Conservation (phyloP, 2,797 vertebrate species). For the Syncerus caffer region DNA sequence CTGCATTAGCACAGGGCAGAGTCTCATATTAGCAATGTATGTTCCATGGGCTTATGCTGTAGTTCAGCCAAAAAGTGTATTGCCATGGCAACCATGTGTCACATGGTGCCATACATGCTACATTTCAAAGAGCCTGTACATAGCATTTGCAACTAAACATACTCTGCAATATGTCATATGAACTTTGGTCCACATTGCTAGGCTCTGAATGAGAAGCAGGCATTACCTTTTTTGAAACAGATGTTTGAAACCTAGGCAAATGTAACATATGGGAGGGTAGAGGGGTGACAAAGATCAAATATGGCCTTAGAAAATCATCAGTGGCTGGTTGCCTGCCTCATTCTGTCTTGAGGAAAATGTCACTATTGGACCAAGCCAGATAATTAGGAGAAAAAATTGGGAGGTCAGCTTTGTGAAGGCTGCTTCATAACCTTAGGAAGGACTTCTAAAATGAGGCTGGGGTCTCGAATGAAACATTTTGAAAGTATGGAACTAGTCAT, state of each 20-base stretch:
- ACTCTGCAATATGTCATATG: conserved; percentile 72
- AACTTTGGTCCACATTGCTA: conserved; percentile 77
- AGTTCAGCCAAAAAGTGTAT: conserved; percentile 80
- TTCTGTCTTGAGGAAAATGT: neutral
- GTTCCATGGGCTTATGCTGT: conserved; percentile 80
- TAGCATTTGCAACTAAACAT: conserved; percentile 64
- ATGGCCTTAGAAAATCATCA: conserved; percentile 19
- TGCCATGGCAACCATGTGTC: conserved; percentile 81
- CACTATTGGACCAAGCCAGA: neutral
- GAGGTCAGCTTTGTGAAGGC: neutral
- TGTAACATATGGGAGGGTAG: conserved; percentile 48
- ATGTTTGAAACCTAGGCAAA: conserved; percentile 70
- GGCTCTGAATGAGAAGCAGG: conserved; percentile 60
- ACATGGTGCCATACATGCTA: conserved; percentile 76
- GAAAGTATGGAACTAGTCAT: neutral
- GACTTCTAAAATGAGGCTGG: neutral
- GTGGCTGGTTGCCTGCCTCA: neutral
- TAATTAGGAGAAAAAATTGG: neutral
- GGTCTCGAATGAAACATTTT: neutral
- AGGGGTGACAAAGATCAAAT: conserved; percentile 38
- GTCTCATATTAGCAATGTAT: conserved; percentile 74
- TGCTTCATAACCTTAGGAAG: neutral
- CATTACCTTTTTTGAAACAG: conserved; percentile 66
- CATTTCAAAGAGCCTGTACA: conserved; percentile 74
- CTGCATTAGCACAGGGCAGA: conserved; percentile 70